Percentiles rank a stretch among this genome's conserved stretches.
These are phyloP conservation scores for Leptinotarsa undecemlineata DNA, from an alignment of 1,140 invertebrate genomes.

Conservation along the genomic window DNA sequence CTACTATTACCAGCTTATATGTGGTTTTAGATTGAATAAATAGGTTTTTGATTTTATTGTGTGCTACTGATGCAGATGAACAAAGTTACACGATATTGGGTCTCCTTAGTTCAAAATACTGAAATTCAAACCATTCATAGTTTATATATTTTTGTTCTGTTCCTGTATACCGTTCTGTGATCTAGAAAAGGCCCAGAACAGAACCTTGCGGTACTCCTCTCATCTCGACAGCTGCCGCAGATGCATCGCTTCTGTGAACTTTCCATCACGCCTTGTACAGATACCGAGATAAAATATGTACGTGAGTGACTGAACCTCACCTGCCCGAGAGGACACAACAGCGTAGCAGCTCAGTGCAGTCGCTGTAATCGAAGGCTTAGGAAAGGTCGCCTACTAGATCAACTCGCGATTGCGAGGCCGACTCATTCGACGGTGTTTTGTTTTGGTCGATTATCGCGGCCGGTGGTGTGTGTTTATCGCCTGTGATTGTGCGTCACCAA, in stretches of 20 bases:
- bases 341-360: conserved; percentile 14
- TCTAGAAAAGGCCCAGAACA: too few species aligned
- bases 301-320: conserved; percentile 34
- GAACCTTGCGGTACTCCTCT: too few species aligned
- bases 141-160: too few species aligned
- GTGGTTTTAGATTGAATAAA: too few species aligned
- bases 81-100: too few species aligned
- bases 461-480: not conserved
- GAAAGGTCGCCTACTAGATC: conserved; percentile 32
- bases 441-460: conserved; percentile 15
- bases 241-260: not conserved
- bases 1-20: too few species aligned
- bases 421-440: conserved; percentile 11
- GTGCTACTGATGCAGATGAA: too few species aligned
- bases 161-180: too few species aligned
- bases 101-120: too few species aligned
- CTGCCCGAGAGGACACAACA: conserved; percentile 27
- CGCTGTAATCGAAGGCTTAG: conserved; percentile 16
- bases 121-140: too few species aligned
- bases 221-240: not conserved
- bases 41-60: too few species aligned
- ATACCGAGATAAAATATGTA: not conserved
- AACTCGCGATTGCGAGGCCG: conserved; percentile 1
- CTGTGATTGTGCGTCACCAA: conserved; percentile 23
- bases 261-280: conserved; percentile 5